phyloP scores from a whole-genome alignment of 1,140 invertebrate species.

The Mycetomoellerius zeteki region DNA sequence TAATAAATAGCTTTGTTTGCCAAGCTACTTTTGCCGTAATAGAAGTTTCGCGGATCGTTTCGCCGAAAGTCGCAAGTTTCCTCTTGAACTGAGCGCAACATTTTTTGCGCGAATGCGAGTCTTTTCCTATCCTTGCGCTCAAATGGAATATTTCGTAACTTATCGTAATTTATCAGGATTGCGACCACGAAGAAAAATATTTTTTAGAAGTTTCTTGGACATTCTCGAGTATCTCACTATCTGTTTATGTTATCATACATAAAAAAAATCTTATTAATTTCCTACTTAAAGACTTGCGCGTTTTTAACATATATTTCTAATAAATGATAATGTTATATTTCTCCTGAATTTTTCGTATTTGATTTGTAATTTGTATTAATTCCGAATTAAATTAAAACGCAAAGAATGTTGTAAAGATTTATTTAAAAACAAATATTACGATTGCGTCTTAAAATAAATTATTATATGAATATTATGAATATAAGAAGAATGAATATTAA shows the following conservation, averaged over 20 bases:
- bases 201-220: constrained; percentile 1
- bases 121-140: neutral
- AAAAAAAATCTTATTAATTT: neutral
- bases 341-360: neutral
- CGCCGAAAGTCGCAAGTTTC: constrained; percentile 69
- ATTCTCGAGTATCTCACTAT: neutral
- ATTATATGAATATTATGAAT: constrained; percentile 8
- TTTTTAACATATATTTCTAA: neutral
- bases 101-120: constrained; percentile 67
- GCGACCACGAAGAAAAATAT: constrained; percentile 37
- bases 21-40: constrained; percentile 76
- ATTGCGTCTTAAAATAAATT: neutral
- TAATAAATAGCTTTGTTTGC: constrained; percentile 84
- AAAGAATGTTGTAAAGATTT: constrained; percentile 29
- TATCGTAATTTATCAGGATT: constrained; percentile 78
- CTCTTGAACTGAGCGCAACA: constrained; percentile 57
- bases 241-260: neutral
- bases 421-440: neutral
- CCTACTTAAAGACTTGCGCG: neutral
- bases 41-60: constrained; percentile 69
- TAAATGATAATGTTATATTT: neutral
- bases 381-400: neutral
- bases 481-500: constrained; percentile 7
- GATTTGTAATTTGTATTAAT: neutral
- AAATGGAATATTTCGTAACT: constrained; percentile 66